phyloP scores from a whole-genome alignment of 2,797 vertebrate genomes.

The Ceyx erithaca region DNA sequence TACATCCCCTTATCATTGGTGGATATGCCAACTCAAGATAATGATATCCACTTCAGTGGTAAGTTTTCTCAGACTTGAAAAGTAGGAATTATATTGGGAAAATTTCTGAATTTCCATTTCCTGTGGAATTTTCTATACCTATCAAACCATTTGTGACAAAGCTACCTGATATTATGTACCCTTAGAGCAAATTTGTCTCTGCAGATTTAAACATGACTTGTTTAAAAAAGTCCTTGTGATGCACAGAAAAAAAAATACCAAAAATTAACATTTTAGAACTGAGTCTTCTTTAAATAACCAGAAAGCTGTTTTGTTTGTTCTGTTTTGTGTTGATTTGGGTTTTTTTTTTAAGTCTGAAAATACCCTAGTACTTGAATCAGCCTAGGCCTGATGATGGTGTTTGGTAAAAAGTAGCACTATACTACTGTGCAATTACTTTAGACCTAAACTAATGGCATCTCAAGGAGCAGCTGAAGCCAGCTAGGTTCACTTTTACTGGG shows the following conservation, averaged over 20 bases:
- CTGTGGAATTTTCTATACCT: conserved; percentile 9
- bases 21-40: conserved; percentile 23
- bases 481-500: neutral
- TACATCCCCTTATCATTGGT: conserved; percentile 13
- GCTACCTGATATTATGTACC: neutral
- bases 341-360: neutral
- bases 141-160: neutral
- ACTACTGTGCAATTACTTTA: neutral
- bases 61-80: neutral
- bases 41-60: neutral
- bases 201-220: neutral
- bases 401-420: neutral
- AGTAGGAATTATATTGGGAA: neutral
- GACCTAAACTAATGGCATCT: neutral
- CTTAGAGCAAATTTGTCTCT: neutral
- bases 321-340: no score
- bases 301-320: neutral
- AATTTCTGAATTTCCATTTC: neutral
- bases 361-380: neutral
- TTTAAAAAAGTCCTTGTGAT: neutral
- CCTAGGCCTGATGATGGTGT: neutral
- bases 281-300: neutral
- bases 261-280: neutral
- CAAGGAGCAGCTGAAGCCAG: neutral
- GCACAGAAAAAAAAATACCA: neutral